Base-by-base conservation (phyloP, 1,140 invertebrate genomes). In the Zaprionus inermis region DNA sequence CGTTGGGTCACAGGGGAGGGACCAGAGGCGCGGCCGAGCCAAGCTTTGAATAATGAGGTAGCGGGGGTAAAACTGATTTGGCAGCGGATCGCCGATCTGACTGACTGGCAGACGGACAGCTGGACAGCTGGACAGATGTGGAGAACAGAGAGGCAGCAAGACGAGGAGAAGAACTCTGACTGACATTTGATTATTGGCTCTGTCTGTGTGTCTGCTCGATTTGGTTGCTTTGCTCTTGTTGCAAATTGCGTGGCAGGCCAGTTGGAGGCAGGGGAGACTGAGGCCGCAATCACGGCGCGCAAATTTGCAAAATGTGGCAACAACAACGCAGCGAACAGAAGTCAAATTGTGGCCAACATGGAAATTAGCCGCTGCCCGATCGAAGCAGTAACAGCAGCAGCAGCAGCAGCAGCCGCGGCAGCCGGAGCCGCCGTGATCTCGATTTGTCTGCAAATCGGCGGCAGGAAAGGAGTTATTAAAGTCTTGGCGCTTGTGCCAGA, bases 131-230 rank as follows among this genome's bases (percentile, higher is more conserved):
- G 65, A 20, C 41, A 24, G 58, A 28, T 28, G 11, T 6, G 11
- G 59, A 30, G 65, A 9, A 28, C 24, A 28, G 41, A 41, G 66
- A n/a, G 36, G 7, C 2, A 56, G 59, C 16, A 28, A 41, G 66
- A n/a, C 3, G 5, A 36, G 51, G 65, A 66, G 20, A 44, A 44
- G 66, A 58, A 71, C 51, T 65, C 59, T 92, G 86, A 86, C 86
- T 92, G 86, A 91, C 88, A 91, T 91, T 91, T 91, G 88, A 91
- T 92, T 92, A 91, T 91, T 91, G 91, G 90, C 91, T 92, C 91
- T 90, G 90, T 90, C 81, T 89, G 79, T 90, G 77, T 68, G 69
- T 77, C 74, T 76, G 68, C 34, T 73, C 57, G 71, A 65, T 69
- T 78, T 54, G 1, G 30, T 63, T 52, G 52, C 41, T 24, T 14